Conservation (phyloP, 2,113 vertebrate genomes). For the Amblyopsis rosae region DNA sequence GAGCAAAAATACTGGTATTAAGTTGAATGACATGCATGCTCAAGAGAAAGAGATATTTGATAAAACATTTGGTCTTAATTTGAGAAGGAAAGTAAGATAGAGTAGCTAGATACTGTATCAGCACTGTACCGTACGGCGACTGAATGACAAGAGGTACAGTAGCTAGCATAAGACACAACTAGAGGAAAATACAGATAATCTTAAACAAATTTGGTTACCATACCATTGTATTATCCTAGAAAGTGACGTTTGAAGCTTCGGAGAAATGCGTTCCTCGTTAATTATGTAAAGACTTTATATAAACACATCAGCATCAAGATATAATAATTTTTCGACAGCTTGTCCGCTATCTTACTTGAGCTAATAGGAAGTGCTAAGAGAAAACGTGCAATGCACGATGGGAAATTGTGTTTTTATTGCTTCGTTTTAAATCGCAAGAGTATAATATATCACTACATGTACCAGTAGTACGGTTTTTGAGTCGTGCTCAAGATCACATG, state of each 20-base stretch:
- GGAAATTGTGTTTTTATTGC: constrained; percentile 50
- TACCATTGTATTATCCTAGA: constrained; percentile 64
- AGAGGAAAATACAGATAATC: background rate
- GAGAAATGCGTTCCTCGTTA: constrained; percentile 28
- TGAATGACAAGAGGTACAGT: constrained; percentile 31
- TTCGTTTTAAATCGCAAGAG: rapidly evolving
- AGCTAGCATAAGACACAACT: background rate
- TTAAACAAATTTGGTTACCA: constrained; percentile 49
- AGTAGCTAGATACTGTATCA: constrained; percentile 15
- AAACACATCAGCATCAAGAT: constrained; percentile 46
- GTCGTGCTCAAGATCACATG: constrained; percentile 48
- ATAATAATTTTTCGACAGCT: constrained; percentile 32
- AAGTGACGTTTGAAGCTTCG: constrained; percentile 4
- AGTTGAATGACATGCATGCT: no score
- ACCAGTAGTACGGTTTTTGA: constrained; percentile 29
- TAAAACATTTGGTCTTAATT: background rate
- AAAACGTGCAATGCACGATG: constrained; percentile 30
- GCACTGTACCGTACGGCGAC: no score
- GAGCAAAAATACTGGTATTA: background rate
- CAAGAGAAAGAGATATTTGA: background rate
- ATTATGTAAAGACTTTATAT: constrained; percentile 30
- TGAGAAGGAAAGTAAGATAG: constrained; percentile 4
- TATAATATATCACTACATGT: constrained; percentile 54
- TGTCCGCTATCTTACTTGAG: constrained; percentile 57
- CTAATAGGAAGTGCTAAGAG: constrained; percentile 54